phyloP scores from a whole-genome alignment of 2,113 vertebrate genomes.

The Alces alces region DNA sequence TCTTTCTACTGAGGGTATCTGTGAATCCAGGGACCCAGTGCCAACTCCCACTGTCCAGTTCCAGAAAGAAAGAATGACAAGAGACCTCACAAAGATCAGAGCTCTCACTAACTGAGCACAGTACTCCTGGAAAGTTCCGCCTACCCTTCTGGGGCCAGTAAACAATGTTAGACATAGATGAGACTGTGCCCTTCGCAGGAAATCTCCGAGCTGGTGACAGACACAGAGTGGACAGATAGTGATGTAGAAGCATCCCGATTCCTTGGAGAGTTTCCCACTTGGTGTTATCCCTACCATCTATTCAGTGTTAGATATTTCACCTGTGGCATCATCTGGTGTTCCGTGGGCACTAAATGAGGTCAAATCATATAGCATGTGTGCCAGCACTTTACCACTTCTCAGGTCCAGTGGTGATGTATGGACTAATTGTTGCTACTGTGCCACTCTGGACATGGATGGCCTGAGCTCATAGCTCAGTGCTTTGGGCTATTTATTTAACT shows the following conservation, averaged over 20 bases:
- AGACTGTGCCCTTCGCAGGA: neutral
- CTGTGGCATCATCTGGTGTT: neutral
- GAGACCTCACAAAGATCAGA: neutral
- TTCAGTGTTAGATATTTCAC: neutral
- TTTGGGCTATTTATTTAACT: neutral
- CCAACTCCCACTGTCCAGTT: neutral
- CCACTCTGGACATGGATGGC: neutral
- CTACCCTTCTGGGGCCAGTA: neutral
- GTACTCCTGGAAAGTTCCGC: neutral
- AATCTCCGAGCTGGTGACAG: neutral
- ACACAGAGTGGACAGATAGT: neutral
- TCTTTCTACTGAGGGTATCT: neutral
- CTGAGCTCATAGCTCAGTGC: neutral
- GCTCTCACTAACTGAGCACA: neutral
- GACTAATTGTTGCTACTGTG: neutral
- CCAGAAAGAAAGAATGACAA: neutral
- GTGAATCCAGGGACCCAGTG: neutral
- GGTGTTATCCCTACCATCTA: neutral
- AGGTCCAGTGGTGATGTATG: neutral
- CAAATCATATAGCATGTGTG: rapidly evolving
- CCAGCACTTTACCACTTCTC: neutral
- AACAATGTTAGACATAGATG: neutral
- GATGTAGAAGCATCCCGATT: neutral
- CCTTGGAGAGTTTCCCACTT: neutral
- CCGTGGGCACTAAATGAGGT: neutral